A percentile compares a stretch with the other conserved stretches of the same genome.
These are phyloP conservation scores for Trachelus tabidus DNA, from an alignment of 2,888 invertebrate genomes.

Conservation along the genomic window DNA sequence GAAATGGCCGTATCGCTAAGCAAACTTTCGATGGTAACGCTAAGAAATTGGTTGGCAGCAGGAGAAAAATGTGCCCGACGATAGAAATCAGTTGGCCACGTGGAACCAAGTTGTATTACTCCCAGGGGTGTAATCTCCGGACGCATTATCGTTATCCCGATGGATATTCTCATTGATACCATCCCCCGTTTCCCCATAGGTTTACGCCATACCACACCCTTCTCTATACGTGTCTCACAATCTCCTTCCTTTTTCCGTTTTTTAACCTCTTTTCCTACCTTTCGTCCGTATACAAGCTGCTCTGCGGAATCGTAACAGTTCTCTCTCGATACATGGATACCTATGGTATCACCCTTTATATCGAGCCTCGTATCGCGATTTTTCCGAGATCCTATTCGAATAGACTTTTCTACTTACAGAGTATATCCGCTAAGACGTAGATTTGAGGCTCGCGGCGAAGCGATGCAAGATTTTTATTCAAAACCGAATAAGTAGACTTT, in stretches of 20 bases:
- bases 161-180: slow-evolving; percentile 40
- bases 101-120: slow-evolving; percentile 31
- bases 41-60: neutral
- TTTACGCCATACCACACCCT: neutral
- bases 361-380: neutral
- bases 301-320: neutral
- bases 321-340: neutral
- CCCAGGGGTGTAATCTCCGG: slow-evolving; percentile 36
- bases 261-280: neutral
- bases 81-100: slow-evolving; percentile 50
- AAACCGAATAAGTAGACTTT: too few species aligned
- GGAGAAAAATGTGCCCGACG: slow-evolving; percentile 6
- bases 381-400: neutral
- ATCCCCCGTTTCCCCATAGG: neutral
- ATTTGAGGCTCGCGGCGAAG: too few species aligned
- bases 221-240: neutral
- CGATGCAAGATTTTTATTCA: too few species aligned
- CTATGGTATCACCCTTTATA: neutral
- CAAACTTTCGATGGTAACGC: neutral
- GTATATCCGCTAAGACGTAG: too few species aligned
- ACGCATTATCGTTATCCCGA: slow-evolving; percentile 41
- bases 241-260: neutral
- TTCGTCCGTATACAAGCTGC: neutral
- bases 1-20: neutral
- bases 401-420: neutral